These are phyloP conservation scores for Microplitis deprimator DNA, from an alignment of 2,888 invertebrate genomes.

Conservation along the genomic window DNA sequence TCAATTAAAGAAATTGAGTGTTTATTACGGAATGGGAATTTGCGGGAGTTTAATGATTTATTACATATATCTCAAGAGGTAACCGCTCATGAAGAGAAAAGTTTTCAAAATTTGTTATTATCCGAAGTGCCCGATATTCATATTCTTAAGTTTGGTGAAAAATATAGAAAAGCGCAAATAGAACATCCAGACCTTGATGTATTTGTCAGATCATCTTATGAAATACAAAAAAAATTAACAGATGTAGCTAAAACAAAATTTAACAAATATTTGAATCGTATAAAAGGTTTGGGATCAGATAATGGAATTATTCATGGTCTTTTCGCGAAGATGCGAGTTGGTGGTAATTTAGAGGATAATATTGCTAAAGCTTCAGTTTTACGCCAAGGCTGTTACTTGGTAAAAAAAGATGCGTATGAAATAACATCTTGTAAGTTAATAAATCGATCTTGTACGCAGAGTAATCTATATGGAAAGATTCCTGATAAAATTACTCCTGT, in stretches of 20 bases:
- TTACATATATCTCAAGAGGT: background rate
- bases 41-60: background rate
- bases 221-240: background rate
- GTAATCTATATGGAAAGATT: background rate
- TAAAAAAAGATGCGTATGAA: background rate
- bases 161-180: background rate
- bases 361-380: background rate
- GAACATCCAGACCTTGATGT: background rate
- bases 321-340: background rate
- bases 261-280: background rate
- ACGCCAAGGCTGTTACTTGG: background rate
- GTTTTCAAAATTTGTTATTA: background rate
- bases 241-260: background rate
- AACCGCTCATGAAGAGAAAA: background rate
- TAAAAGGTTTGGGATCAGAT: background rate
- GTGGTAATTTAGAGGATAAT: background rate
- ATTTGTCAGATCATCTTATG: background rate
- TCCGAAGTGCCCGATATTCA: background rate
- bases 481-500: background rate
- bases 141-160: background rate
- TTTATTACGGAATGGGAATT: background rate
- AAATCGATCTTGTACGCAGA: background rate
- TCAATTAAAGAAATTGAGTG: background rate
- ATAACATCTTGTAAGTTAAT: background rate
- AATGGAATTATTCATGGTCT: background rate